Conservation (phyloP, 64 coral and sea anemone genomes). For the Montipora foliosa region DNA sequence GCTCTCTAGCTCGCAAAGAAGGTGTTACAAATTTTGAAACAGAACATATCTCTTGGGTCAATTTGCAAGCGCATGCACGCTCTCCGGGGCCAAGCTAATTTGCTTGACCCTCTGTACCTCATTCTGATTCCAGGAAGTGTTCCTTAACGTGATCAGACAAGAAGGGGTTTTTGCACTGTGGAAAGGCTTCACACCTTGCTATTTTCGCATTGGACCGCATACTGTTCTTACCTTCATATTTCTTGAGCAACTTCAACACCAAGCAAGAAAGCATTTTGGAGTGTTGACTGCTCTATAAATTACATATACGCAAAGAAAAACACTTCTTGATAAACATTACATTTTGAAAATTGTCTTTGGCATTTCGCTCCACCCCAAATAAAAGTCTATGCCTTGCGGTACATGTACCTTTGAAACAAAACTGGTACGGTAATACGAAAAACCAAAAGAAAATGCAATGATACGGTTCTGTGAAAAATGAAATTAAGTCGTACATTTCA, state of each 20-base stretch:
- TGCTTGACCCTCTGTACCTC: neutral
- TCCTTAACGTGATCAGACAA: slow-evolving; percentile 74
- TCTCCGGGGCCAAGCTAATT: neutral
- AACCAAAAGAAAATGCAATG: too few species aligned
- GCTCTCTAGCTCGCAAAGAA: too few species aligned
- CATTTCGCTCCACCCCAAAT: too few species aligned
- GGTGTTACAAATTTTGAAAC: too few species aligned
- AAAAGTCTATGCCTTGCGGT: too few species aligned
- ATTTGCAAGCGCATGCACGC: too few species aligned
- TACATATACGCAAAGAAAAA: neutral
- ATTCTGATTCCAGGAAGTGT: slow-evolving; percentile 76
- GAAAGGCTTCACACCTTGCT: slow-evolving; percentile 98
- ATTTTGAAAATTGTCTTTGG: too few species aligned
- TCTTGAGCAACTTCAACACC: slow-evolving; percentile 86
- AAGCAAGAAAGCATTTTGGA: slow-evolving; percentile 74
- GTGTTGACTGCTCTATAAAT: slow-evolving; percentile 27
- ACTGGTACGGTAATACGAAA: too few species aligned
- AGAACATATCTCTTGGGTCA: too few species aligned
- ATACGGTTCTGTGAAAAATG: too few species aligned
- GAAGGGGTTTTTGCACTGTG: slow-evolving; percentile 92
- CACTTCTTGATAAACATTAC: neutral
- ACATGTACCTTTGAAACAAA: too few species aligned
- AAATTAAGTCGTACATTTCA: too few species aligned
- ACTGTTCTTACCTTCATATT: slow-evolving; percentile 96
- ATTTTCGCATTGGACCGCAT: slow-evolving; percentile 95